Conservation (phyloP, 2,888 invertebrate genomes). For the Agrotis puta region DNA sequence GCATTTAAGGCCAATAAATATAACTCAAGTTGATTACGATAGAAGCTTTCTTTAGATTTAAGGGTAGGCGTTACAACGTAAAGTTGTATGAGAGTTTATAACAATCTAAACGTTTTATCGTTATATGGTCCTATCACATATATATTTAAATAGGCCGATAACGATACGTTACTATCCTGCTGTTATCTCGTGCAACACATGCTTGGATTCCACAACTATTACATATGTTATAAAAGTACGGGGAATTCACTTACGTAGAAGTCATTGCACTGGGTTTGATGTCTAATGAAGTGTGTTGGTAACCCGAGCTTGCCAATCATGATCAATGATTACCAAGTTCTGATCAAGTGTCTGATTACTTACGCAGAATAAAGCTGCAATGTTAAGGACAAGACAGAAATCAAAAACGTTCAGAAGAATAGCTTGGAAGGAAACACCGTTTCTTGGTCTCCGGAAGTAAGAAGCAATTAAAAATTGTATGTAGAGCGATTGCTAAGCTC, state of each 20-base stretch:
- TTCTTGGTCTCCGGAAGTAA: not conserved
- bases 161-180: constrained; percentile 16
- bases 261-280: constrained; percentile 53
- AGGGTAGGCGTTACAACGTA: constrained; percentile 57
- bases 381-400: constrained; percentile 6
- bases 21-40: constrained; percentile 72
- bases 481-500: not conserved
- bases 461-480: not conserved
- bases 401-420: not conserved
- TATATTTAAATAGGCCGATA: constrained; percentile 44
- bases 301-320: constrained; percentile 62
- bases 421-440: not conserved
- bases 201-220: constrained; percentile 14
- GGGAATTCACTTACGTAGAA: constrained; percentile 42
- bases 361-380: constrained; percentile 51
- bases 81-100: constrained; percentile 65
- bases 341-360: constrained; percentile 52
- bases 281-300: constrained; percentile 62
- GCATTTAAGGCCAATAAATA: constrained; percentile 71
- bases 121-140: constrained; percentile 36
- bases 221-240: constrained; percentile 36
- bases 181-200: constrained; percentile 17
- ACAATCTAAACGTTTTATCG: constrained; percentile 48
- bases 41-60: constrained; percentile 68
- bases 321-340: constrained; percentile 40